phyloP scores from a whole-genome alignment of 2,113 vertebrate species.

The Perca schrenkii region DNA sequence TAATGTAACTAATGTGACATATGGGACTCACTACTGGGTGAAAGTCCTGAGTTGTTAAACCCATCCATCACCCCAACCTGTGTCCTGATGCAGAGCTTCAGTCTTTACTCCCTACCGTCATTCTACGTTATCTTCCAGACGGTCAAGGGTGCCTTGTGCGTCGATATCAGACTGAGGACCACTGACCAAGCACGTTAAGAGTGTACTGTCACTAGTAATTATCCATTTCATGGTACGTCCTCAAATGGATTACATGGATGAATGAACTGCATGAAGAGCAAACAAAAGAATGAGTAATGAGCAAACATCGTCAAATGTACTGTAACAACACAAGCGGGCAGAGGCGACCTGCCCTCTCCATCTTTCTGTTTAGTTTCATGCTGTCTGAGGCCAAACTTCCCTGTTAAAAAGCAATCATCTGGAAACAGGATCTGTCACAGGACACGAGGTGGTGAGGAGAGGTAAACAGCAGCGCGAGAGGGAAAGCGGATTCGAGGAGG shows the following conservation, averaged over 20 bases:
- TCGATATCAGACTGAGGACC: too few relatives aligned
- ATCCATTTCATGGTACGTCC: neutral
- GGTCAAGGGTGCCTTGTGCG: too few relatives aligned
- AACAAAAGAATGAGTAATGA: slow-evolving; percentile 15
- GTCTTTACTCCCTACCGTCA: too few relatives aligned
- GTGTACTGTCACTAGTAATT: too few relatives aligned
- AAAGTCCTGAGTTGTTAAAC: too few relatives aligned
- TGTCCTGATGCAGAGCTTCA: too few relatives aligned
- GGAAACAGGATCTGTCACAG: slow-evolving; percentile 57
- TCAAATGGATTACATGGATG: neutral
- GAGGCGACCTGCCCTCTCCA: neutral
- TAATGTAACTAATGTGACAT: too few relatives aligned
- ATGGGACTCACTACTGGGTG: too few relatives aligned
- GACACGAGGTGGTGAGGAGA: slow-evolving; percentile 39
- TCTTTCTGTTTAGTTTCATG: slow-evolving; percentile 15
- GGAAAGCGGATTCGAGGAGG: slow-evolving; percentile 34
- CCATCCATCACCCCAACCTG: too few relatives aligned
- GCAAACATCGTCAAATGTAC: slow-evolving; percentile 1
- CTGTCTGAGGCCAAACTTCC: neutral
- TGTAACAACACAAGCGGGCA: neutral
- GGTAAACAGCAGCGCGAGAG: slow-evolving; percentile 27
- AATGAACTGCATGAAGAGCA: neutral
- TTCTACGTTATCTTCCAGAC: too few relatives aligned
- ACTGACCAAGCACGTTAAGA: too few relatives aligned
- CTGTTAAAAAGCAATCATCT: slow-evolving; percentile 23